Evolutionary conservation across 1,140 invertebrate species (phyloP).

Genomic region (Nephila pilipes): DNA sequence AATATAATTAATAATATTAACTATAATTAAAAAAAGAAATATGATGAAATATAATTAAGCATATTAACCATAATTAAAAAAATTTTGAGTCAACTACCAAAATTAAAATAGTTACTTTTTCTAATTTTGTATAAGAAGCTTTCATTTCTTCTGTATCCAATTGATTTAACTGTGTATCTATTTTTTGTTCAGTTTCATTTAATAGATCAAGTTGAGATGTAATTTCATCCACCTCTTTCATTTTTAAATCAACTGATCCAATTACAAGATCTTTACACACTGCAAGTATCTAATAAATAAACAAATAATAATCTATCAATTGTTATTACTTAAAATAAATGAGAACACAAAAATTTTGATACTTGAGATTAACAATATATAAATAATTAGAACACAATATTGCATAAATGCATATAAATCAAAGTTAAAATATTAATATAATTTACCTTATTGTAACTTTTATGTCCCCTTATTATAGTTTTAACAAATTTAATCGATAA

Average conservation of each 20-base stretch:
- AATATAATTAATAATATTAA: neutral
- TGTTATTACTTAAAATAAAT: too few species aligned
- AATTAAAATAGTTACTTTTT: constrained; percentile 13
- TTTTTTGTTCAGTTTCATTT: constrained; percentile 28
- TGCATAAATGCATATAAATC: too few species aligned
- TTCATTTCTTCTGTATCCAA: constrained; percentile 18
- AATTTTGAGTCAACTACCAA: neutral
- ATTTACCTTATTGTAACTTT: too few species aligned
- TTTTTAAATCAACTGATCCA: constrained; percentile 43
- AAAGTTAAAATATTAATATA: too few species aligned
- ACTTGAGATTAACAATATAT: too few species aligned
- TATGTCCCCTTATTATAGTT: too few species aligned
- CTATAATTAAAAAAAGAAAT: neutral
- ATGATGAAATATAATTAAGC: too few species aligned
- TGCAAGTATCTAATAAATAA: neutral
- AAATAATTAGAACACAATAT: too few species aligned
- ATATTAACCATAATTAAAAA: neutral
- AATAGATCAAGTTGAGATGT: neutral
- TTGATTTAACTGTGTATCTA: neutral
- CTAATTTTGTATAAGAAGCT: constrained; percentile 30
- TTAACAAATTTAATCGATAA: too few species aligned
- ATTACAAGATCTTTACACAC: constrained; percentile 54
- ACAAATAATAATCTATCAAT: neutral
- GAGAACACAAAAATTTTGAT: too few species aligned
- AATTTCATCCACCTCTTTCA: constrained; percentile 57